A percentile compares a stretch with the other conserved stretches of the same genome.
Conservation (phyloP, 2,888 invertebrate genomes). For the Nephrocerus scutellatus region DNA sequence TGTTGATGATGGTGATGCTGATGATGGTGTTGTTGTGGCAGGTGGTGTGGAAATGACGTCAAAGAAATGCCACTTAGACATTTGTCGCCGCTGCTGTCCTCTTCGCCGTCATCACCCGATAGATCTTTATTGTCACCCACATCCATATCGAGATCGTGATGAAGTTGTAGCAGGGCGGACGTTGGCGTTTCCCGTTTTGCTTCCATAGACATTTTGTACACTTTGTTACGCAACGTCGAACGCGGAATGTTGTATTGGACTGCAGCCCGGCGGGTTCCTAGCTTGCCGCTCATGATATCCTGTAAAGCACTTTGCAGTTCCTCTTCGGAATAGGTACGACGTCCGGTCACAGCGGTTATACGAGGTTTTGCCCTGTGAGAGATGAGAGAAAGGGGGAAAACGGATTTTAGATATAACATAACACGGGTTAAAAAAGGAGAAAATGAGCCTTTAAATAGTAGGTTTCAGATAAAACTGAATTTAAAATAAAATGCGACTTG, state of each 20-base stretch:
- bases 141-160: conserved; percentile 31
- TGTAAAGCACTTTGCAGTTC: conserved; percentile 89
- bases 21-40: conserved; percentile 21
- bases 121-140: conserved; percentile 49
- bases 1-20: conserved; percentile 34
- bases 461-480: too few relatives aligned
- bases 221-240: conserved; percentile 93
- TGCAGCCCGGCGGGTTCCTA: conserved; percentile 88
- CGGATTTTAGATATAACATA: conserved; percentile 2
- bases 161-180: conserved; percentile 29
- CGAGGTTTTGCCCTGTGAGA: conserved; percentile 61
- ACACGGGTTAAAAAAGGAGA: background rate
- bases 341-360: conserved; percentile 57
- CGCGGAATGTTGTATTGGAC: conserved; percentile 95
- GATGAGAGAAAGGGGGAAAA: conserved; percentile 5
- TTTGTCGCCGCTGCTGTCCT: conserved; percentile 51
- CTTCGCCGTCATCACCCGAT: conserved; percentile 49
- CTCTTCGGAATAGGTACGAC: conserved; percentile 89
- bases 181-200: conserved; percentile 59
- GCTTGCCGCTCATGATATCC: conserved; percentile 86
- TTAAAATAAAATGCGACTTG: too few relatives aligned
- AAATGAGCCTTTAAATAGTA: background rate
- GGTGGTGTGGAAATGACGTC: conserved; percentile 52
- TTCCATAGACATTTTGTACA: conserved; percentile 73
- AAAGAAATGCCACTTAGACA: conserved; percentile 20